Evolutionary conservation across 2,888 invertebrate genomes (phyloP), one percentile per base, ranked within the genome.

Genomic region (Drosophila maculinotata): DNA sequence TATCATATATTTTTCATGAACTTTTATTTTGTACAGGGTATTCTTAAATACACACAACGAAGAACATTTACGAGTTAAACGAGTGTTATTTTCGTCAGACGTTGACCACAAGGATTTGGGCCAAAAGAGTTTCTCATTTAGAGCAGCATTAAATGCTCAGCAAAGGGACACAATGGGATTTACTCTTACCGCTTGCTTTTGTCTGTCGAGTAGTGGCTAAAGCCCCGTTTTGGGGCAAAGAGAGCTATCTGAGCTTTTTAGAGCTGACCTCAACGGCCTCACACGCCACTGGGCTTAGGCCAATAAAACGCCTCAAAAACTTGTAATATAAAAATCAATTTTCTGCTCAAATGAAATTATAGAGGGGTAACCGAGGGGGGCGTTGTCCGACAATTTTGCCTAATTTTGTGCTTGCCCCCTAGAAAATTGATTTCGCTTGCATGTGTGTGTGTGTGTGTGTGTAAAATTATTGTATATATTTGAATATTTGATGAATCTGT

Each of bases 111-210:
- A 54, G 53, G 69, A 58, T 74, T 76, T 83, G 28, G 20, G 17
- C 28, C 30, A 58, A 42, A 71, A 85, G 73, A 68, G 73, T 74
- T 82, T 79, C 35, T 69, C 76, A 74, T 85, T 85, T 79, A 30
- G 71, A 73, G 69, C 39, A 51, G 82, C 86, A 83, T 83, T 83
- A 83, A 87, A 59, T 82, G 82, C 83, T 83, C 71, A 83, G 57
- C 66, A 30, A 48, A 49, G 48, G 80, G 87, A 87, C 87, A 87
- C 57, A 28, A 14, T 28, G 47, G 65, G 76, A 51, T 70, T 59
- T 65, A 25, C 33, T 41, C n/a, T n/a, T n/a, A n/a, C n/a, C n/a
- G n/a, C n/a, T 26, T 41, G 47, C 23, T 30, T n/a, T 14, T 17
- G 15, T n/a, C n/a, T 23, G 4, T 39, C 17, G 35, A 41, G 30